Evolutionary conservation across 1,140 invertebrate species (phyloP).

Genomic region (Wiebesia pumilae): DNA sequence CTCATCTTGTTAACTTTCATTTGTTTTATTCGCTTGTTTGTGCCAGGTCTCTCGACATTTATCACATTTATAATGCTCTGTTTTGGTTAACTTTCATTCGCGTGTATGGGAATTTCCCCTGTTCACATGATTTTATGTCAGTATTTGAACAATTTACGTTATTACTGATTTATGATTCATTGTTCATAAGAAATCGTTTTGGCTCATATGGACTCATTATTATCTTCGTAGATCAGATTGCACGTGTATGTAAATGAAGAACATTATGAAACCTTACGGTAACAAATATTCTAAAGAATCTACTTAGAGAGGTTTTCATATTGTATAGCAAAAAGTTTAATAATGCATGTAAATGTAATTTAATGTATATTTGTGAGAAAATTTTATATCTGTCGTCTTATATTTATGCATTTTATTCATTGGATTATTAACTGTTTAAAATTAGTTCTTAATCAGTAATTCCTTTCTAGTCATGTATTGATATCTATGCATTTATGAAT

Average conservation of each 20-base stretch:
- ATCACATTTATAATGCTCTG: neutral
- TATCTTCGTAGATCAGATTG: neutral
- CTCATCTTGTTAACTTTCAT: neutral
- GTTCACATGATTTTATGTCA: neutral
- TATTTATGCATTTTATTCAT: too few relatives aligned
- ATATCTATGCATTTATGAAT: too few relatives aligned
- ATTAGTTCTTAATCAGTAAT: too few relatives aligned
- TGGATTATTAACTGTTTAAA: too few relatives aligned
- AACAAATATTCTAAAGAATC: neutral
- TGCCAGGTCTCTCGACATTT: neutral
- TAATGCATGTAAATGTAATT: too few relatives aligned
- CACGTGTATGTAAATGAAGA: neutral
- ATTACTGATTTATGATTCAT: neutral
- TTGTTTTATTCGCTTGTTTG: neutral
- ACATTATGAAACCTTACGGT: neutral
- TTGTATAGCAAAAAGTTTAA: too few relatives aligned
- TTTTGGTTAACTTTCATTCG: neutral
- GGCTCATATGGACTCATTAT: neutral
- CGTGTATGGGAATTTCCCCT: neutral
- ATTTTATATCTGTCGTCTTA: too few relatives aligned
- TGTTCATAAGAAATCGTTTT: neutral
- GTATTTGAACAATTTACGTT: neutral
- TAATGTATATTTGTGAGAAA: too few relatives aligned
- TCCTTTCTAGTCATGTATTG: too few relatives aligned
- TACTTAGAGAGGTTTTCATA: too few relatives aligned